phyloP scores from a whole-genome alignment of 2,797 vertebrate genomes.

The Tolypeutes matacus region DNA sequence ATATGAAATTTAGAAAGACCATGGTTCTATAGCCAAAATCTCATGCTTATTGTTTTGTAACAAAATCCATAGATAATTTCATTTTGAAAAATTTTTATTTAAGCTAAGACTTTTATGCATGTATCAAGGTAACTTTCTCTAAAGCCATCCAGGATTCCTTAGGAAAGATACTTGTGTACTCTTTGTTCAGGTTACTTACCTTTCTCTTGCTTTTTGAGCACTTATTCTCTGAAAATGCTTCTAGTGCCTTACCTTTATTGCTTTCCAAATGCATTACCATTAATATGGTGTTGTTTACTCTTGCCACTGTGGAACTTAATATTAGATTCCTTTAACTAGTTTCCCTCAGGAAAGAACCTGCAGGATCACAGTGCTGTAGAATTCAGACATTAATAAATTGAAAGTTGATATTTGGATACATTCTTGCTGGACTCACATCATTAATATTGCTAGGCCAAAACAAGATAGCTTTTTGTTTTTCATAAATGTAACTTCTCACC shows the following conservation, averaged over 20 bases:
- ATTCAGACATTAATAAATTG: constrained; percentile 10
- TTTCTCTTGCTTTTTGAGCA: neutral
- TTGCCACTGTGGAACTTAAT: neutral
- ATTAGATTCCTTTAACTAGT: neutral
- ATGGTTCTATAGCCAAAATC: neutral
- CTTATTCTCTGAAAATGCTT: constrained; percentile 21
- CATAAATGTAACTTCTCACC: neutral
- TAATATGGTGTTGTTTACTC: neutral
- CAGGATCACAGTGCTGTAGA: neutral
- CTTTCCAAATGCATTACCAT: neutral
- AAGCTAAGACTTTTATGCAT: neutral
- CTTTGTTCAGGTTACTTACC: neutral
- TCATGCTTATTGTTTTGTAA: neutral
- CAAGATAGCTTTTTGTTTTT: neutral
- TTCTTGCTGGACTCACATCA: neutral
- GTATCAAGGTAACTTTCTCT: neutral
- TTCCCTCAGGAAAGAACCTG: neutral
- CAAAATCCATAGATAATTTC: neutral
- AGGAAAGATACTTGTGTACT: neutral
- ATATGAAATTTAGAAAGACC: neutral
- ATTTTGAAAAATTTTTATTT: neutral
- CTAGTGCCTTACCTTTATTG: neutral
- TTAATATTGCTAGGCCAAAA: neutral
- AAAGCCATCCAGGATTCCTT: neutral
- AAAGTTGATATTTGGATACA: constrained; percentile 7